Evolutionary conservation across 2,797 vertebrate genomes (phyloP), one percentile per base, ranked within the genome.

Genomic region (Passerculus sandwichensis): DNA sequence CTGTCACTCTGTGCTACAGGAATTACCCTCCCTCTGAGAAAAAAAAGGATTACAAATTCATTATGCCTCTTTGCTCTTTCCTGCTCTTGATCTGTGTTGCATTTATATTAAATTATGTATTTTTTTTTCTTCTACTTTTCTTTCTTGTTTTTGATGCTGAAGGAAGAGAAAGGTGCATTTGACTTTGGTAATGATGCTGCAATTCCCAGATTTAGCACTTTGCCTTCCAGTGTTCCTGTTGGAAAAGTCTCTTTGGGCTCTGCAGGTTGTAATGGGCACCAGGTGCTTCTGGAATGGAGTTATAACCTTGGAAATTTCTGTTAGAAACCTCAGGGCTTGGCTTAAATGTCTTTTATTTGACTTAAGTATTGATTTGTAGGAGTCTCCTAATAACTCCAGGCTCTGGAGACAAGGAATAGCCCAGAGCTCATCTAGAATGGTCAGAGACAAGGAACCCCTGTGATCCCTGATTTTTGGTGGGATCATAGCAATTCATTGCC

Each of bases 221-320:
- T 85, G 4, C n/a, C 20, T 65, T 48, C 53, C 12, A 1, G 29
- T 48, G 5, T 19, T 73, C n/a, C 50, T 32, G 2, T 14, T 65
- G 54, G 10, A 40, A 5, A 50, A 45, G 8, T 38, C n/a, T 16
- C 0, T 75, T 8, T 19, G 78, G 48, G 15, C 30, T 60, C 56
- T 42, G 1, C 29, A 23, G 88, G 29, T n/a, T 3, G 0, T 36
- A 11, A 18, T 18, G 45, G 60, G 6, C 70, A 16, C 32, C 42
- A 5, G 0, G 2, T 67, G 60, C 65, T 54, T 56, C 65, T 66
- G 73, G 42, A 56, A 26, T 13, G 15, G 8, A 47, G 11, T 29
- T 62, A 2, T 0, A 65, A 48, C 44, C 38, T 53, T 4, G 3
- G 9, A 10, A 11, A 27, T 81, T 65, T 54, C 17, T 59, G 0